Evolutionary conservation across 2,888 invertebrate species (phyloP), one percentile per base, ranked within the genome.

Genomic region (Carcina quercana): DNA sequence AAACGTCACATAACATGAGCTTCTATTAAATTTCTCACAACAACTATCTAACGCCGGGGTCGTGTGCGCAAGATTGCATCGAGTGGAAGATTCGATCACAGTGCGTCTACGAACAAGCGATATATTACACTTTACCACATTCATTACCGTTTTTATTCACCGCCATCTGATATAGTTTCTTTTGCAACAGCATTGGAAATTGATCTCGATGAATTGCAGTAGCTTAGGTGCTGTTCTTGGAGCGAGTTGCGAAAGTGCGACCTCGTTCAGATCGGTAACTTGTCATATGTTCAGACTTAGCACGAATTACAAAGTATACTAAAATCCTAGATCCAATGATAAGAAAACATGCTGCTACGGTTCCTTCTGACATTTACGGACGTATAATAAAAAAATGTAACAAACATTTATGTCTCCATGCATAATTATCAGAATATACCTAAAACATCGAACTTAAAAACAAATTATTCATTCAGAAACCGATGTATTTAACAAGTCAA

Each of bases 141-240:
- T n/a, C 28, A 28, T 28, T 19, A 20, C 28, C 2, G 8, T 11
- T 26, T 26, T 3, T 14, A 14, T 26, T 15, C 8, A 10, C 8
- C 4, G 26, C 11, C 3, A 8, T n/a, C 3, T 26, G 8, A 26
- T 28, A 12, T 6, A 15, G 26, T 15, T 3, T 26, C 11, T 27
- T n/a, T 28, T 28, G 29, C 10, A 17, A 15, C 15, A 14, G 29
- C 14, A 30, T 14, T 30, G 29, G 28, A 28, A 13, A 28, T 20
- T 19, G 11, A 20, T 20, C 11, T 20, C 5, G 13, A 20, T 28
- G 7, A 13, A 28, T 14, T 29, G 28, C 19, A 13, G 19, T 29
- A 13, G 6, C 5, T 13, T 13, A 28, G 13, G 29, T 10, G n/a
- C 10, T 24, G 24, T 24, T 12, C 6, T 8, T 25, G 17, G 7